phyloP scores from a whole-genome alignment of 2,888 invertebrate species.

The Diloba caeruleocephala region DNA sequence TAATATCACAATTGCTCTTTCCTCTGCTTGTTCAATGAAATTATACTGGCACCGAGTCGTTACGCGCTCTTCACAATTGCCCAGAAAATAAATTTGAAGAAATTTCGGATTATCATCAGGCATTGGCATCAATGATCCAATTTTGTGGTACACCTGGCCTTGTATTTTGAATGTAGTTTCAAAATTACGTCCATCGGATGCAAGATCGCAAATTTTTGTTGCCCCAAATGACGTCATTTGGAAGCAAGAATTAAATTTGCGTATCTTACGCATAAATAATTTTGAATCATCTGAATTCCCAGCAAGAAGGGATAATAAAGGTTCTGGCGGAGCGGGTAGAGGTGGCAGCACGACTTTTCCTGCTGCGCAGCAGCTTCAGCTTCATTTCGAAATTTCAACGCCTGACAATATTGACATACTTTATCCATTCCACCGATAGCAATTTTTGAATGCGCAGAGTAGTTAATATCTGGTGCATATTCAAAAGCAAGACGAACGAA shows the following conservation, averaged over 20 bases:
- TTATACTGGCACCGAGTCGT: constrained; percentile 9
- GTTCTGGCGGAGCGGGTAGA: constrained; percentile 6
- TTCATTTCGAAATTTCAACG: constrained; percentile 10
- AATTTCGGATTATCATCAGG: constrained; percentile 9
- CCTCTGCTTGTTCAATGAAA: not conserved
- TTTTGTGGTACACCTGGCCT: constrained; percentile 23
- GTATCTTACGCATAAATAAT: constrained; percentile 5
- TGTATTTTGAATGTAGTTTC: constrained; percentile 19
- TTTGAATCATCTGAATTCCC: not conserved
- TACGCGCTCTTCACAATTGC: constrained; percentile 4
- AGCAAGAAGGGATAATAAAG: constrained; percentile 6
- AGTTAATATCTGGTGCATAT: constrained; percentile 53
- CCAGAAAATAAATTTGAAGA: constrained; percentile 27
- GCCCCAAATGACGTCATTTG: constrained; percentile 28
- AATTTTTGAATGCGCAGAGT: constrained; percentile 47
- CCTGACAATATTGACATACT: constrained; percentile 14
- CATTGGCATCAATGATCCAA: constrained; percentile 11
- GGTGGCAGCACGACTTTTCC: constrained; percentile 9
- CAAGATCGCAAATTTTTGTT: constrained; percentile 17
- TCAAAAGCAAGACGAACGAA: constrained; percentile 51
- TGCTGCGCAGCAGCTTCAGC: constrained; percentile 11
- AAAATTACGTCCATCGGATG: constrained; percentile 12
- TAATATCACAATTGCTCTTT: constrained; percentile 7
- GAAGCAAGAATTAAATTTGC: constrained; percentile 17
- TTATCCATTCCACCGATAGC: constrained; percentile 41